These are phyloP conservation scores for Pseudococcus longispinus DNA, from an alignment of 2,888 invertebrate genomes.

Conservation along the genomic window DNA sequence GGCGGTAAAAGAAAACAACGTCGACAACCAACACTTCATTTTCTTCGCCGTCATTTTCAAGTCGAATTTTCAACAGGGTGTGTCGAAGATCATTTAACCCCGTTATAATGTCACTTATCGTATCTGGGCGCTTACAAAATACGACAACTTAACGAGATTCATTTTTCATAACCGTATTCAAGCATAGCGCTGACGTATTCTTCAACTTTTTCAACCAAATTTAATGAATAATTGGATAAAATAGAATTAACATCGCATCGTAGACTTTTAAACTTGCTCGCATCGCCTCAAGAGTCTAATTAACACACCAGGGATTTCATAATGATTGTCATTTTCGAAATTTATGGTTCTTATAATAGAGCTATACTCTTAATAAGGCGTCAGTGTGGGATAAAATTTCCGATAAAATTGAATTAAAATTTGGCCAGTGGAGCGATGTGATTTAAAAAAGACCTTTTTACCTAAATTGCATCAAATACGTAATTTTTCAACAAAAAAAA, in stretches of 20 bases:
- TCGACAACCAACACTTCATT: neutral
- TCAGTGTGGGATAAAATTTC: neutral
- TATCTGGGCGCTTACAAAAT: slow-evolving; percentile 15
- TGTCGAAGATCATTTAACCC: slow-evolving; percentile 35
- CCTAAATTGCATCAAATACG: too few relatives aligned
- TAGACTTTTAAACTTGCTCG: neutral
- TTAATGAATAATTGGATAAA: slow-evolving; percentile 23
- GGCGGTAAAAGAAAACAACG: slow-evolving; percentile 23
- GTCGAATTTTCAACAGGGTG: slow-evolving; percentile 1
- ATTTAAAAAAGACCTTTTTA: neutral
- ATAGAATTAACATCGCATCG: slow-evolving; percentile 12
- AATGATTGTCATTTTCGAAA: neutral
- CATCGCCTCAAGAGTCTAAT: neutral
- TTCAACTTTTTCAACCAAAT: neutral
- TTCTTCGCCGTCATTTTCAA: neutral
- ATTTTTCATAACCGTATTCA: slow-evolving; percentile 15
- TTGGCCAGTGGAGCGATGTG: neutral
- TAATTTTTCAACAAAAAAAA: too few relatives aligned
- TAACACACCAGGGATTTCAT: neutral
- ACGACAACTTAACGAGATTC: slow-evolving; percentile 31
- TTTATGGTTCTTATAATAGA: neutral
- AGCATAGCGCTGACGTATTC: neutral
- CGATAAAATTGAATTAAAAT: too few relatives aligned
- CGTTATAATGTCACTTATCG: slow-evolving; percentile 29
- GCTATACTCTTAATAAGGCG: neutral